Conservation (phyloP, 2,888 invertebrate species). For the Cecidostiba fungosa region DNA sequence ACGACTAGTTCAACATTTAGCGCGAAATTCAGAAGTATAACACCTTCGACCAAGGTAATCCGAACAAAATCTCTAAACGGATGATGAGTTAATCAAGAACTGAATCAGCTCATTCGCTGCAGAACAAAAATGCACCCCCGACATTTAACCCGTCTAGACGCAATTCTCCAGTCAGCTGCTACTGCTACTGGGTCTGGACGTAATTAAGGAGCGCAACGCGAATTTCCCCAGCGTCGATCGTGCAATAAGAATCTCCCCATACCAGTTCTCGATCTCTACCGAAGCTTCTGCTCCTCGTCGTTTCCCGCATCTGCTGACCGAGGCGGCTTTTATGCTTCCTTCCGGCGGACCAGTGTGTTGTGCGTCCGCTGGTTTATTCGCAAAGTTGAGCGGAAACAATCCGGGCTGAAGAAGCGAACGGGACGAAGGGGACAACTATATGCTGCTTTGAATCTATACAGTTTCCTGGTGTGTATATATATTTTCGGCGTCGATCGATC, state of each 20-base stretch:
- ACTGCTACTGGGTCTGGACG: conserved; percentile 6
- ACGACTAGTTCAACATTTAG: too few relatives aligned
- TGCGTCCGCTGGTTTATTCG: conserved; percentile 58
- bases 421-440: conserved; percentile 64
- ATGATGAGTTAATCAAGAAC: neutral
- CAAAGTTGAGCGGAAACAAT: conserved; percentile 63
- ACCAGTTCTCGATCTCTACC: neutral
- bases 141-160: conserved; percentile 6
- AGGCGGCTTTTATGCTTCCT: conserved; percentile 49
- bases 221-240: conserved; percentile 15
- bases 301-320: conserved; percentile 57
- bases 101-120: neutral
- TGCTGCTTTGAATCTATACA: conserved; percentile 69
- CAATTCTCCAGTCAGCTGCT: conserved; percentile 2
- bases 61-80: neutral
- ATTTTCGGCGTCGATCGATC: too few relatives aligned
- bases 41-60: neutral
- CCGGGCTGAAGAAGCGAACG: conserved; percentile 40
- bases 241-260: conserved; percentile 25
- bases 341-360: neutral
- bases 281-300: neutral
- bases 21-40: too few relatives aligned
- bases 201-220: conserved; percentile 44
- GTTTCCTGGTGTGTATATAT: conserved; percentile 57
- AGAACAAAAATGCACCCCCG: conserved; percentile 1